phyloP scores from a whole-genome alignment of 2,888 invertebrate genomes.

The Gastracanthus pulcherrimus region DNA sequence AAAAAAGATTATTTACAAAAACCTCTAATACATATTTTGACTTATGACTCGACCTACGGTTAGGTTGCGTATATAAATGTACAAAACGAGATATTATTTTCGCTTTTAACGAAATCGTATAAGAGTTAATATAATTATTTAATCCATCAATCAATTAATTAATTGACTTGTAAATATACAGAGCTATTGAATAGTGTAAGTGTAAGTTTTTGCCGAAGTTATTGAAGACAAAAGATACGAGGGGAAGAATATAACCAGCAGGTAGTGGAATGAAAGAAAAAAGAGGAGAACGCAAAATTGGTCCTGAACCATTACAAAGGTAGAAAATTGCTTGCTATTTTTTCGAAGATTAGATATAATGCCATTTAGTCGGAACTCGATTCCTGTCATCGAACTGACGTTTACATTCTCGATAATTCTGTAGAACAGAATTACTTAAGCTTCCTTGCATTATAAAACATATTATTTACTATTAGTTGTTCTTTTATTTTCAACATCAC shows the following conservation, averaged over 20 bases:
- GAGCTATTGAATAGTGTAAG: neutral
- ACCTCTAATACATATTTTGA: conserved; percentile 22
- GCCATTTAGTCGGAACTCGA: neutral
- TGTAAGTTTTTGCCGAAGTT: neutral
- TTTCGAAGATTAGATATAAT: conserved; percentile 6
- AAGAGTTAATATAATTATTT: conserved; percentile 24
- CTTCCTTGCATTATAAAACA: no score
- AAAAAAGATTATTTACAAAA: conserved; percentile 46
- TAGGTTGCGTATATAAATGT: conserved; percentile 36
- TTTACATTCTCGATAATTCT: no score
- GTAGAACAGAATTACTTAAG: no score
- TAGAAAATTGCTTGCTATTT: neutral
- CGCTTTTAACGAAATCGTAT: neutral
- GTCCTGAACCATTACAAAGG: neutral
- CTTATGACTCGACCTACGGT: conserved; percentile 41
- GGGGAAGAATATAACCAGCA: neutral
- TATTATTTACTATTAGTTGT: neutral
- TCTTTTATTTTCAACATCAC: neutral
- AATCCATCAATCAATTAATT: neutral
- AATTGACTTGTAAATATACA: neutral
- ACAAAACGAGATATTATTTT: conserved; percentile 34
- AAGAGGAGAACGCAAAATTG: neutral
- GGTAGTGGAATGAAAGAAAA: neutral
- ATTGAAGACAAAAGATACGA: conserved; percentile 21
- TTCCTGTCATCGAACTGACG: neutral